Evolutionary conservation across 2,888 invertebrate species (phyloP).

Genomic region (Euplagia quadripunctaria): DNA sequence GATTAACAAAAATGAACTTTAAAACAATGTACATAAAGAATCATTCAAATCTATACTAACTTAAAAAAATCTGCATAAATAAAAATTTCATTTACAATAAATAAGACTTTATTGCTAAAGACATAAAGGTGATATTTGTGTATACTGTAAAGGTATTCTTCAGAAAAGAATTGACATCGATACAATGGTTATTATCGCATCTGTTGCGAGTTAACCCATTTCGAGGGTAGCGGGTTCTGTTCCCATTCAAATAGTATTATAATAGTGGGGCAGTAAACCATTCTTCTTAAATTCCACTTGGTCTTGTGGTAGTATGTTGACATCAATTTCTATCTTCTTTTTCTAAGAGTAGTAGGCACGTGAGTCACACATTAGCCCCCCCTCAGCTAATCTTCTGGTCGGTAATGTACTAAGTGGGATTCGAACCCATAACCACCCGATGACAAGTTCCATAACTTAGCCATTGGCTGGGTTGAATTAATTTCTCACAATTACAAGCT

Average conservation of each 20-base stretch:
- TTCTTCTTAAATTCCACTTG: slow-evolving; percentile 2
- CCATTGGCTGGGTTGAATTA: too few relatives aligned
- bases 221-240: slow-evolving; percentile 11
- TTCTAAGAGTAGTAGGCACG: too few relatives aligned
- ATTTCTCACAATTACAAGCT: too few relatives aligned
- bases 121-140: slow-evolving; percentile 1
- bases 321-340: neutral
- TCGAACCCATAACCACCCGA: too few relatives aligned
- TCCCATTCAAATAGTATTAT: slow-evolving; percentile 13
- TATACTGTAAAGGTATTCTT: neutral
- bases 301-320: neutral
- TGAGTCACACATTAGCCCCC: too few relatives aligned
- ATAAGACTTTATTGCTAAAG: neutral
- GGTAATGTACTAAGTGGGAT: too few relatives aligned
- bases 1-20: slow-evolving; percentile 7
- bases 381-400: too few relatives aligned
- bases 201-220: slow-evolving; percentile 31
- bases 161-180: slow-evolving; percentile 37
- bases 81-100: neutral
- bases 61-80: neutral
- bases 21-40: neutral
- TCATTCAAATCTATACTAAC: neutral
- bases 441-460: too few relatives aligned
- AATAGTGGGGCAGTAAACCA: slow-evolving; percentile 2
- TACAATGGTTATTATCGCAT: slow-evolving; percentile 47